These are phyloP conservation scores for Neria commutata DNA, from an alignment of 2,888 invertebrate species.

Conservation along the genomic window DNA sequence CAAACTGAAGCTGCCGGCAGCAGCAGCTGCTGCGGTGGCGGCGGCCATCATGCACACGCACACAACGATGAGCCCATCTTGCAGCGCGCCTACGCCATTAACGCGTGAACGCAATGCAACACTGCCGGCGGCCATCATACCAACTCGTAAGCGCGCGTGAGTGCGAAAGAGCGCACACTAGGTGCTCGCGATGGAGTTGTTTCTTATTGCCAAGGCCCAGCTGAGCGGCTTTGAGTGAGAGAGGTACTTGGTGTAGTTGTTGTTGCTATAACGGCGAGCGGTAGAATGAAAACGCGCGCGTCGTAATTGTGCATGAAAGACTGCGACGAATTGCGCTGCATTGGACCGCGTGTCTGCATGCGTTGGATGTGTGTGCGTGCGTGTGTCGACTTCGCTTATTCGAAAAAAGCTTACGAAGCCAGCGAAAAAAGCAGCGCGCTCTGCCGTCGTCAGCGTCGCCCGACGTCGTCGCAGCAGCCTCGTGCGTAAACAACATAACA, in stretches of 20 bases:
- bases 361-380: slow-evolving; percentile 24
- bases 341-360: slow-evolving; percentile 1
- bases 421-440: neutral
- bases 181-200: neutral
- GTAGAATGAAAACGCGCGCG: slow-evolving; percentile 1
- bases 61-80: too few relatives aligned
- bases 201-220: neutral
- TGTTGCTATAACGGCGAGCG: neutral
- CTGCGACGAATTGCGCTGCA: slow-evolving; percentile 5
- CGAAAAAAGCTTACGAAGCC: slow-evolving; percentile 21
- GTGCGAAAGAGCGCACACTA: neutral
- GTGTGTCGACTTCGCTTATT: too few relatives aligned
- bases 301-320: slow-evolving; percentile 5
- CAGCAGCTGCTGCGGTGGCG: neutral
- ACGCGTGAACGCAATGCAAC: neutral
- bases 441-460: neutral
- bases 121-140: neutral
- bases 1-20: neutral
- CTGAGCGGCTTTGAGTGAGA: neutral
- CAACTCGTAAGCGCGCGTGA: neutral
- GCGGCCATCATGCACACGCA: slow-evolving; percentile 24
- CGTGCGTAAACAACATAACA: slow-evolving; percentile 50
- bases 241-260: neutral
- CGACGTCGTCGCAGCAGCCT: slow-evolving; percentile 16
- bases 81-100: neutral